Percentiles rank a stretch among this genome's conserved stretches.
Conservation (phyloP, 2,888 invertebrate genomes). For the Leptopilina syphax region DNA sequence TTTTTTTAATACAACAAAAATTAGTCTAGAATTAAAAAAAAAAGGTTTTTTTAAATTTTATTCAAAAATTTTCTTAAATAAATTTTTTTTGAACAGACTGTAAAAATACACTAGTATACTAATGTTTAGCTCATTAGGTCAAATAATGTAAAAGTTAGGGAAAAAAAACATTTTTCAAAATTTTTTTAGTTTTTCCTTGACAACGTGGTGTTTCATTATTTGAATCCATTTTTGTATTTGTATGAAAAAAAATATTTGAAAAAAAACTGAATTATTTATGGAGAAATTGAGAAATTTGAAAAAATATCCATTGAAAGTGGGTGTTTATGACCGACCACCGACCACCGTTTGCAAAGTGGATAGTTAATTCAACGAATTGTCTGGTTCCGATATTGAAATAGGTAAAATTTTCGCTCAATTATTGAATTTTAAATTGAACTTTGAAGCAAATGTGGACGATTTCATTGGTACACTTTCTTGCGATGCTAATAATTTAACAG, state of each 20-base stretch:
- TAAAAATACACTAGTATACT: too few species aligned
- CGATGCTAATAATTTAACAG: not conserved
- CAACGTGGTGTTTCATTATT: too few species aligned
- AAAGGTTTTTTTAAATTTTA: too few species aligned
- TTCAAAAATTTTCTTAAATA: too few species aligned
- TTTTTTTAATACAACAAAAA: too few species aligned
- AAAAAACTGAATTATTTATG: not conserved
- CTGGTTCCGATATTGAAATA: not conserved
- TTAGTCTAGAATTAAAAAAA: too few species aligned
- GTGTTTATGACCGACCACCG: not conserved
- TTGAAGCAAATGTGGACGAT: not conserved
- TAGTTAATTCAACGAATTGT: not conserved
- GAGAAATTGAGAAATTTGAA: not conserved
- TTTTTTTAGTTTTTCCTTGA: too few species aligned
- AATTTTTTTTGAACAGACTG: too few species aligned
- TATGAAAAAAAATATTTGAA: not conserved
- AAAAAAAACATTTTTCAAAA: too few species aligned
- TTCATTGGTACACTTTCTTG: not conserved
- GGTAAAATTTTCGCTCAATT: not conserved
- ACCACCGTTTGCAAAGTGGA: not conserved
- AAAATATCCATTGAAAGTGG: not conserved
- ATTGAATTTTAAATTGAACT: not conserved
- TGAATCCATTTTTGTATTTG: not conserved
- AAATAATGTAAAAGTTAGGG: too few species aligned
- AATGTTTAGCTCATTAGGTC: too few species aligned